Base-by-base conservation (phyloP, 64 coral and sea anemone species). In the Actinia equina region DNA sequence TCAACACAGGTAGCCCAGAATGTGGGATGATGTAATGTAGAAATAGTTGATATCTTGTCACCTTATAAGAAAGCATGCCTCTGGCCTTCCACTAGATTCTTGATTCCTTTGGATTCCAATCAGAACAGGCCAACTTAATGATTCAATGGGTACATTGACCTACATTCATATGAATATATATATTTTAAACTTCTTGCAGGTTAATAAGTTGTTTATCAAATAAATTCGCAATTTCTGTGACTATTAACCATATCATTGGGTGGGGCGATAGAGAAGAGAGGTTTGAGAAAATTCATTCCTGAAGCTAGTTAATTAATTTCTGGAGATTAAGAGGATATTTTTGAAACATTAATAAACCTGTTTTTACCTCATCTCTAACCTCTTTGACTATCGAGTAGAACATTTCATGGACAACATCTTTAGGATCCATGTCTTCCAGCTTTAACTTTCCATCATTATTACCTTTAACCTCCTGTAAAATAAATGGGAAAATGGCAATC, bases 61-160 rank as follows among this genome's bases (percentile, higher is more conserved):
- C 94, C 88, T 96, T 76, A 96, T 93, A 53, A 86, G 83, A 77
- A 96, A 96, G 86, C 89, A 89, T 51, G 82, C 77, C 44, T 93
- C 94, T 86, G 94, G 94, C 85, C 81, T 89, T 26, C 92, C 88
- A 82, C 83, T 93, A 60, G 94, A 92, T 71, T 12, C 30, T 37
- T 84, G 55, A 79, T 96, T 96, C 26, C 88, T 77, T 14, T 83
- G 84, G 84, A 96, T 96, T 14, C 91, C 94, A 55, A 93, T 60
- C 56, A 96, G 89, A 17, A 87, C 30, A 82, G 94, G 94, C 56
- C 89, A 96, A 56, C 82, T 77, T 71, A 96, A 84, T 55, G 86
- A 69, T 30, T 96, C 86, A 87, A 89, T 86, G 89, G 91, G 94
- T 58, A 96, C 84, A 46, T 96, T 96, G 42, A 96, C 89, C 94